Evolutionary conservation across 2,888 invertebrate species (phyloP), one percentile per base, ranked within the genome.

Genomic region (Gymnocheta viridis): DNA sequence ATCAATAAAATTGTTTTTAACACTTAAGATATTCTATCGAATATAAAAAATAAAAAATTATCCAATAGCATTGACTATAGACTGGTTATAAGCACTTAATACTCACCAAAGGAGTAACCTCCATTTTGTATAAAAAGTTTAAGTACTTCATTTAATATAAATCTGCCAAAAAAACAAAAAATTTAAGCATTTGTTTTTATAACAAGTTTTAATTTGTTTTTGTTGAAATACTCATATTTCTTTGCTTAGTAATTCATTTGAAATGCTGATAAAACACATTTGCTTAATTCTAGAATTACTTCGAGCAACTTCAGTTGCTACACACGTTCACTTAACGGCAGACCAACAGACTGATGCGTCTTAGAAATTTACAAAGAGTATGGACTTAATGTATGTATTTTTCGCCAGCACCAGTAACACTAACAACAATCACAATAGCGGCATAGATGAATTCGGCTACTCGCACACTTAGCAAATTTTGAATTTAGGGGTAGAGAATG

Each of bases 361-460:
- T 86, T 86, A 73, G 84, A 87, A 88, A 87, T 87, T 86, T 86
- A 85, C 86, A 86, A 86, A 86, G 82, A 82, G 86, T 86, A 86
- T 82, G 80, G 82, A 86, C 78, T 73, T 64, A 60, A 67, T 62
- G 73, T 77, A 44, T 66, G 78, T 78, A 29, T 60, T 35, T 38
- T 51, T 49, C 27, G n/a, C 56, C 62, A 51, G 19, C 32, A 3
- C n/a, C 41, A 78, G 66, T 44, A 73, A 64, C 70, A 56, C 70
- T 12, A 70, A 73, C 44, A 79, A 69, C 27, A 74, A 51, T 35
- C 27, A 60, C 35, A 78, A 35, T 9, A 12, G 17, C 24, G 74
- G 54, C 22, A 56, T 29, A 41, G 22, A 72, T 24, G n/a, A 44
- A 9, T 4, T 5, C 17, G 29, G 4, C 29, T 32, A n/a, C 4